Base-by-base conservation (phyloP, 2,888 invertebrate species). In the Priocnemis perturbator region DNA sequence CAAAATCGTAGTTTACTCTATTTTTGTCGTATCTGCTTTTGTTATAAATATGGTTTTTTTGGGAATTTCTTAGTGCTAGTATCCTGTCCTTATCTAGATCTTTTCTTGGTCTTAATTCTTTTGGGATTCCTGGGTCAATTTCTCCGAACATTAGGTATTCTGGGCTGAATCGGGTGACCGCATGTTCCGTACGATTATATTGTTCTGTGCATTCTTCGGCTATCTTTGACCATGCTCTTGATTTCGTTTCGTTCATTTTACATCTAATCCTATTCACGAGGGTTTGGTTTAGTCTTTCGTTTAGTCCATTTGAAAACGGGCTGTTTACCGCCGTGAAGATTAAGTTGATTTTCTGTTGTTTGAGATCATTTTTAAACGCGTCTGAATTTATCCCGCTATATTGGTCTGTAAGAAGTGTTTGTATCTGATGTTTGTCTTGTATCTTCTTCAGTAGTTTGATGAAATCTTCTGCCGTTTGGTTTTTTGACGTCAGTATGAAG, bases 251-350 rank as follows among this genome's bases (percentile, higher is more conserved):
- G 66, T 72, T 77, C 37, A 81, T 82, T 74, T 81, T 83, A 61
- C 83, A 84, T 66, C 82, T 69, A 60, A 84, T 82, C 73, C 75
- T 76, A 53, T n/a, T n/a, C n/a, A n/a, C n/a, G n/a, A n/a, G n/a
- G n/a, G n/a, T n/a, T n/a, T n/a, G n/a, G n/a, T n/a, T n/a, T n/a
- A n/a, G n/a, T n/a, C n/a, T n/a, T n/a, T n/a, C n/a, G n/a, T n/a
- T n/a, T n/a, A n/a, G n/a, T n/a, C n/a, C n/a, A n/a, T n/a, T n/a
- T n/a, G n/a, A n/a, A n/a, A n/a, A n/a, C n/a, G n/a, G n/a, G n/a
- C 70, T 72, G 50, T 78, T 59, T 3, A 71, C 66, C 60, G 73
- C 84, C 9, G 83, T 86, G 26, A 87, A 85, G 19, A 85, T 57
- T 23, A 85, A 67, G 57, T 60, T 44, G 57, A 83, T 82, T 0